Percentiles rank a stretch among this genome's conserved stretches.
Evolutionary conservation across 53 echinoderm and acorn worm genomes (phyloP).

Genomic region (Stichopus horrens): DNA sequence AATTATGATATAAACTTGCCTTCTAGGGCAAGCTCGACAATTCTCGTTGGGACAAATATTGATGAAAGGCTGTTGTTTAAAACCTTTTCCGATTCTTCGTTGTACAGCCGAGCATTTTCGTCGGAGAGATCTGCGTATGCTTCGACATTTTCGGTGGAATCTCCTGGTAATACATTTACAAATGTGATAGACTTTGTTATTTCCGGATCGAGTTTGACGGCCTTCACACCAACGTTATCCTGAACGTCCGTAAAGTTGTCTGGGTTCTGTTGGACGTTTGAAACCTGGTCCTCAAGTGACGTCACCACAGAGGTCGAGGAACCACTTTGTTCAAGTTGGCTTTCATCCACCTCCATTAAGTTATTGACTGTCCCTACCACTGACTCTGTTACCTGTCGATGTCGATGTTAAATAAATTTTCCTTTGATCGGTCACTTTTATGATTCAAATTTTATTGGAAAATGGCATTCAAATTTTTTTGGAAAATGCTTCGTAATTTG

Average conservation of each 20-base stretch:
- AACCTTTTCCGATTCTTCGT: background rate
- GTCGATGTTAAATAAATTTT: too few species aligned
- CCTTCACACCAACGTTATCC: slow-evolving; percentile 17
- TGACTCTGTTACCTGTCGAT: slow-evolving; percentile 11
- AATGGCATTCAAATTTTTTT: too few species aligned
- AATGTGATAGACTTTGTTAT: slow-evolving; percentile 31
- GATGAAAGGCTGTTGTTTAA: background rate
- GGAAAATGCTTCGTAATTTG: too few species aligned
- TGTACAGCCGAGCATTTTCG: background rate
- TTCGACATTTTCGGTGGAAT: background rate
- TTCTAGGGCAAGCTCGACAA: background rate
- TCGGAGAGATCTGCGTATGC: background rate
- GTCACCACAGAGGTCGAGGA: background rate
- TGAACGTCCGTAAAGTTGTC: slow-evolving; percentile 32
- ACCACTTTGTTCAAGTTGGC: background rate
- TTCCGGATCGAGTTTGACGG: slow-evolving; percentile 3
- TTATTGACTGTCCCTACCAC: slow-evolving; percentile 34
- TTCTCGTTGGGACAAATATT: background rate
- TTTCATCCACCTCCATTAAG: slow-evolving; percentile 12
- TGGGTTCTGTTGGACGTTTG: slow-evolving; percentile 29
- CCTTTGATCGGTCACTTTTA: too few species aligned
- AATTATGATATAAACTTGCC: background rate
- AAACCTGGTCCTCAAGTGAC: slow-evolving; percentile 18
- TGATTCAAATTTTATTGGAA: too few species aligned
- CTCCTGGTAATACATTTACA: background rate